Evolutionary conservation across 2,797 vertebrate species (phyloP), one percentile per base, ranked within the genome.

Genomic region (Alcedo quadribrachys): DNA sequence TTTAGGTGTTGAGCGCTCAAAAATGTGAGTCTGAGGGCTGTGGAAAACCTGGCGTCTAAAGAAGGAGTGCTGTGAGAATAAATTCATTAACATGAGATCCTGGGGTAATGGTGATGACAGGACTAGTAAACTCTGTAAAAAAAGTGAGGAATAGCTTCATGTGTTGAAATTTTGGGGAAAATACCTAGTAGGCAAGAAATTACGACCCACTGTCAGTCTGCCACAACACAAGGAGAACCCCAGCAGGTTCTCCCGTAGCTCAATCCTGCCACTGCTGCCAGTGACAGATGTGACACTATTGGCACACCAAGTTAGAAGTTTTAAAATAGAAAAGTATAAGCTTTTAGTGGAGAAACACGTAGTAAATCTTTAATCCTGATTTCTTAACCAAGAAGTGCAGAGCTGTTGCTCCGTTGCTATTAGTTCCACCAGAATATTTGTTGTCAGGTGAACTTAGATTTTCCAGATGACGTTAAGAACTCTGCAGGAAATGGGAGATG

Each of bases 81-180:
- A 81, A 80, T 76, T 90, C 87, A 88, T 89, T 79, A 82, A 51
- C 50, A 75, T 78, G 71, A 89, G 46, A 77, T 94, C 71, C 71
- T 65, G 53, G 90, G 30, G 27, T 85, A 69, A 55, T 12, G 7
- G 82, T 65, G 89, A 42, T 88, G 89, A 92, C 87, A 81, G 79
- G 33, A 73, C 58, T 80, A 74, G 75, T 80, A 85, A 91, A 89
- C 62, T 77, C 80, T 33, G 17, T 71, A 33, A 71, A 71, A 50
- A 81, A 68, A n/a, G 42, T 9, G 13, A 62, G 61, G 46, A 92
- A 62, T 70, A 87, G 27, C 35, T 94, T 82, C 32, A 42, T 75
- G 75, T 74, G 57, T 66, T 90, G 78, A 92, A 87, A 82, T 82
- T 73, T 85, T 22, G 66, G 46, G 53, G 46, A 74, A 76, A 82